Percentiles rank a stretch among this genome's conserved stretches.
Conservation (phyloP, 2,888 invertebrate genomes). For the Phortica magna region DNA sequence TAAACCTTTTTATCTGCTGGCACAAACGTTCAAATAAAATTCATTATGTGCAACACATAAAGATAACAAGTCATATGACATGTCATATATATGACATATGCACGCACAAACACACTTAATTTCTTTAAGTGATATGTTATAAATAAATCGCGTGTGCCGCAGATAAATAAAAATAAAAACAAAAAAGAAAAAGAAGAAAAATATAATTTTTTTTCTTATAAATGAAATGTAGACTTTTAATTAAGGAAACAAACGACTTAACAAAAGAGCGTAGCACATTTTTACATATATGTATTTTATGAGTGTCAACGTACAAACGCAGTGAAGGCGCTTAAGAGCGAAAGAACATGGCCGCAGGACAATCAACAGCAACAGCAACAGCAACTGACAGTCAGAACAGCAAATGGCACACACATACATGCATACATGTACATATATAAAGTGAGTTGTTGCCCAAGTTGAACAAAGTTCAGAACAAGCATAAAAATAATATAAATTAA, state of each 20-base stretch:
- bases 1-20: too few relatives aligned
- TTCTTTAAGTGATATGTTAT: not conserved
- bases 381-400: not conserved
- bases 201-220: not conserved
- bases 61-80: not conserved
- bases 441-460: not conserved
- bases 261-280: conserved; percentile 8
- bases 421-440: not conserved
- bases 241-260: conserved; percentile 32
- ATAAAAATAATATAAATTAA: conserved; percentile 29
- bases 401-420: not conserved
- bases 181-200: not conserved
- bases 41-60: not conserved
- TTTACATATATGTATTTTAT: not conserved
- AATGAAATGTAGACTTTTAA: conserved; percentile 32
- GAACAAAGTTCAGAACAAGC: conserved; percentile 15
- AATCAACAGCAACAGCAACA: conserved; percentile 7
- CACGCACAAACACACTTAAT: not conserved
- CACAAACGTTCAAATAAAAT: not conserved
- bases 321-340: not conserved
- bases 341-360: conserved; percentile 27
- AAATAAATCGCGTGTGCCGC: not conserved
- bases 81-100: not conserved
- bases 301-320: not conserved
- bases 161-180: not conserved